phyloP scores from a whole-genome alignment of 2,797 vertebrate genomes.

The Crax fasciolata region DNA sequence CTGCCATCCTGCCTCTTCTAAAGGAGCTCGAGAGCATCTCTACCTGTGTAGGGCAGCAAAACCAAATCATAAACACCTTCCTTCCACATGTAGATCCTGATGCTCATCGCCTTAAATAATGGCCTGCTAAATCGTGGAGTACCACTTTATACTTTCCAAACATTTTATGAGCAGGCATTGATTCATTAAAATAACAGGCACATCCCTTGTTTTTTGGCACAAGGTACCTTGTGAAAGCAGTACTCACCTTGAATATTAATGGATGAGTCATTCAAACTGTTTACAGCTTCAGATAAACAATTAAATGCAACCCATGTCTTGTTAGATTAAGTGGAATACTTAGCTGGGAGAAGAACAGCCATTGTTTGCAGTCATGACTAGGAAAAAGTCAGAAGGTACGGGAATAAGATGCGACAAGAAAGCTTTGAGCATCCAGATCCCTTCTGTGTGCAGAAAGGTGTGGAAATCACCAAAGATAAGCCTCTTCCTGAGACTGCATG shows the following conservation, averaged over 20 bases:
- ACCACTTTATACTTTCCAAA: neutral
- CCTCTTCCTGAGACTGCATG: neutral
- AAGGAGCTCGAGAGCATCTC: rapidly evolving
- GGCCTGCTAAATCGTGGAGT: neutral
- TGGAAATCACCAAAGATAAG: neutral
- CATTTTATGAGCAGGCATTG: neutral
- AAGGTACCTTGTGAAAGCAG: neutral
- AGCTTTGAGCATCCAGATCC: neutral
- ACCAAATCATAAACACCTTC: neutral
- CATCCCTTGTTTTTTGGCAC: neutral
- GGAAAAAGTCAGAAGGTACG: neutral
- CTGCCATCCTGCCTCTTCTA: neutral
- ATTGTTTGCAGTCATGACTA: neutral
- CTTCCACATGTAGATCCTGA: neutral
- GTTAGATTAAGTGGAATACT: neutral
- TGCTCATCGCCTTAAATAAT: neutral
- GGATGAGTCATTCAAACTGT: neutral
- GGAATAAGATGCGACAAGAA: neutral
- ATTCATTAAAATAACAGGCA: neutral
- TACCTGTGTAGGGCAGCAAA: neutral
- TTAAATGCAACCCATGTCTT: neutral
- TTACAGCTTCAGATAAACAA: constrained; percentile 40
- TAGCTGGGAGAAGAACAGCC: neutral
- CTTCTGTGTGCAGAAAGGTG: neutral
- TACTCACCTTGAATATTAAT: constrained; percentile 36